phyloP scores from a whole-genome alignment of 2,113 vertebrate genomes.

The Arizona elegans region DNA sequence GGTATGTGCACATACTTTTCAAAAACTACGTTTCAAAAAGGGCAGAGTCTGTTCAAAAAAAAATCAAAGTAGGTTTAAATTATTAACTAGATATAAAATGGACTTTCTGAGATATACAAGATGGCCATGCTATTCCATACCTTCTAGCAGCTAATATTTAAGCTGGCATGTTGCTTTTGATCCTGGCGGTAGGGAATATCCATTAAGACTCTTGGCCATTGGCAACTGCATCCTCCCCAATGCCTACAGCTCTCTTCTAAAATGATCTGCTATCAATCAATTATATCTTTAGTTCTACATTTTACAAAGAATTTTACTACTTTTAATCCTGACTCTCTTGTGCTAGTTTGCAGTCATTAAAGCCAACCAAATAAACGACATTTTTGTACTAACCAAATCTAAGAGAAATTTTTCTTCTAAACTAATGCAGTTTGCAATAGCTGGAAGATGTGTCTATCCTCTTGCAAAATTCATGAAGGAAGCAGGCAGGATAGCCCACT shows the following conservation, averaged over 20 bases:
- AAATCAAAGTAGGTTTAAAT: neutral
- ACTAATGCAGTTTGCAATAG: neutral
- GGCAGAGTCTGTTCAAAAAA: neutral
- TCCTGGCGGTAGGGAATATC: neutral
- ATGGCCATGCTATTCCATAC: neutral
- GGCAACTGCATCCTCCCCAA: neutral
- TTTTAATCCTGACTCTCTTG: neutral
- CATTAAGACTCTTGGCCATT: neutral
- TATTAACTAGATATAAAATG: neutral
- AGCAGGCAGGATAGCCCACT: neutral
- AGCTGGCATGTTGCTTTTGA: neutral
- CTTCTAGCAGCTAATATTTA: neutral
- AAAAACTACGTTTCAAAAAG: neutral
- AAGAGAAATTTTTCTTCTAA: neutral
- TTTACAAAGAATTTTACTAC: neutral
- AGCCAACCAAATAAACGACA: neutral
- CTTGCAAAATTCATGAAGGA: neutral
- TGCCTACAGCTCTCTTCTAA: neutral
- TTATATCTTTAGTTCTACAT: neutral
- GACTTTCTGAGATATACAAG: neutral
- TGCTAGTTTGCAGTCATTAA: neutral
- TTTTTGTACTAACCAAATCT: neutral
- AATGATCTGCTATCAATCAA: neutral
- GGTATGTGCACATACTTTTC: neutral
- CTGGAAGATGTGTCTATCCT: neutral